Percentiles rank a stretch among this genome's conserved stretches.
Evolutionary conservation across 2,797 vertebrate genomes (phyloP).

Genomic region (Syngnathus acus): DNA sequence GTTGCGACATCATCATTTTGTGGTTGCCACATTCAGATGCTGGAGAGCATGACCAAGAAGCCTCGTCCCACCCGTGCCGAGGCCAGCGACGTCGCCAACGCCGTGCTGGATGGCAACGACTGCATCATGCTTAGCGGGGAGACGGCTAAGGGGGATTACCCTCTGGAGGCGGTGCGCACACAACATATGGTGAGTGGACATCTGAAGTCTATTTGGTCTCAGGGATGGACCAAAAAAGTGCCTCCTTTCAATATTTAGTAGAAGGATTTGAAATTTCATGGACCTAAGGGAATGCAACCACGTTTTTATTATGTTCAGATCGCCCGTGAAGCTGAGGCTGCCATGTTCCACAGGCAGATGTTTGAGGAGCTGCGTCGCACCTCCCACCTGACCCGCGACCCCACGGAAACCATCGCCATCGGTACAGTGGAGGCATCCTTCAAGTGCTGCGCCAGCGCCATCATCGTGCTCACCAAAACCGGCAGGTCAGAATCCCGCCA

Average conservation of each 20-base stretch:
- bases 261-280: not conserved
- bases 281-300: not conserved
- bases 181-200: conserved; percentile 81
- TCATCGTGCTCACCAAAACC: conserved; percentile 94
- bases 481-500: conserved; percentile 75
- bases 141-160: conserved; percentile 96
- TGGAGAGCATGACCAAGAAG: conserved; percentile 70
- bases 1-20: too few species aligned
- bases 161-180: conserved; percentile 87
- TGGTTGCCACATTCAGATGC: conserved; percentile 43
- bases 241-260: too few species aligned
- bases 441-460: conserved; percentile 94
- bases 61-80: conserved; percentile 66
- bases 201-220: not conserved
- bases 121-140: conserved; percentile 97
- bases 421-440: conserved; percentile 96
- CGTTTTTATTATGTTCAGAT: conserved; percentile 69
- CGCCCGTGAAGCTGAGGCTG: conserved; percentile 95
- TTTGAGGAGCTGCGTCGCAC: conserved; percentile 94
- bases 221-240: too few species aligned
- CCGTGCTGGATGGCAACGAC: conserved; percentile 73
- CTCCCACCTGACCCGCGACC: conserved; percentile 90
- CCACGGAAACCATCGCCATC: conserved; percentile 88
- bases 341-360: conserved; percentile 96
- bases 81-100: conserved; percentile 68